phyloP scores from a whole-genome alignment of 2,797 vertebrate species.

The Moxostoma hubbsi region DNA sequence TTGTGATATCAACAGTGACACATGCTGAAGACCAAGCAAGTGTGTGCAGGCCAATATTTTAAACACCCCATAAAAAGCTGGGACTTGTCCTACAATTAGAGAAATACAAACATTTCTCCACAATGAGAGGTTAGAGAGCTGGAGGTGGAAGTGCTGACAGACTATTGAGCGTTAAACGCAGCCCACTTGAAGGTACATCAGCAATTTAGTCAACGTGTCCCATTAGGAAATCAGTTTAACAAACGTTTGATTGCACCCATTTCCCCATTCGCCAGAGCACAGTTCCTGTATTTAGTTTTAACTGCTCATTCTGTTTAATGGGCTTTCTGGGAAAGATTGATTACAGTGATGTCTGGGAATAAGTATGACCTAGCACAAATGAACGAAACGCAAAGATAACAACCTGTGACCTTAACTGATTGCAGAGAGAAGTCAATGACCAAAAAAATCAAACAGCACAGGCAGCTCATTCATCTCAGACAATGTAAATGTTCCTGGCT shows the following conservation, averaged over 20 bases:
- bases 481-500: neutral
- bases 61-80: neutral
- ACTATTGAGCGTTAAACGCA: constrained; percentile 3
- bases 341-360: constrained; percentile 55
- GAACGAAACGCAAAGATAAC: constrained; percentile 42
- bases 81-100: neutral
- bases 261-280: constrained; percentile 49
- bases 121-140: constrained; percentile 16
- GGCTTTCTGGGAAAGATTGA: constrained; percentile 57
- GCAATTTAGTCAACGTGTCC: constrained; percentile 29
- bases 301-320: constrained; percentile 34
- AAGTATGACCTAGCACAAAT: constrained; percentile 42
- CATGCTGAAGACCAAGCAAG: neutral
- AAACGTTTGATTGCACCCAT: constrained; percentile 57
- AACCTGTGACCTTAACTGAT: constrained; percentile 35
- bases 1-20: neutral
- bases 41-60: constrained; percentile 1
- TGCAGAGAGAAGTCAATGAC: constrained; percentile 17
- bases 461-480: constrained; percentile 39
- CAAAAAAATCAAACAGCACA: constrained; percentile 31
- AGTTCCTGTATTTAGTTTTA: constrained; percentile 56
- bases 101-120: constrained; percentile 1
- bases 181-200: constrained; percentile 35
- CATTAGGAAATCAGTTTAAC: constrained; percentile 44
- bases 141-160: constrained; percentile 21